Base-by-base conservation (phyloP, 1,140 invertebrate genomes). In the Xylocopa sonorina region DNA sequence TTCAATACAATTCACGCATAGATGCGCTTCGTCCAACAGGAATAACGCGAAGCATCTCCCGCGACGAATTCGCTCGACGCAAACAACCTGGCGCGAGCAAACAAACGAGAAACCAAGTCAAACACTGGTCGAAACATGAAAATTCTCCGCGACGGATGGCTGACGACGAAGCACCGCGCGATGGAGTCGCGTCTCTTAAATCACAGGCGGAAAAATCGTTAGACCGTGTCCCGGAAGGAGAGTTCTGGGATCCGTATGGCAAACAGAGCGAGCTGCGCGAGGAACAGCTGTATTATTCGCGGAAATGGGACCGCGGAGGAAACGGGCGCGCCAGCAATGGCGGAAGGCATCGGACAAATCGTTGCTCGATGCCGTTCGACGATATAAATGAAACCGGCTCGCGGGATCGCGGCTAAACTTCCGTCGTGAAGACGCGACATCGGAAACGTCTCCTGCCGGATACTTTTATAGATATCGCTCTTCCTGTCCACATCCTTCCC, bases 341-440 rank as follows among this genome's bases (percentile, higher is more conserved):
- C 66, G 76, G 46, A 27, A 74, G 57, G 32, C 46, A 32, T 50
- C 50, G 72, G 58, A 76, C 43, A 55, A 57, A 80, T 84, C 57
- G 66, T 51, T 24, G 62, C 18, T 73, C 62, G 60, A 68, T 63
- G 50, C 57, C 55, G 67, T 50, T 60, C 60, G 46, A 43, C 43
- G 27, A 32, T 80, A 74, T 83, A 84, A 84, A 84, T 84, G 79
- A 83, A 84, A 79, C 68, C 51, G 34, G 24, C 29, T 24, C 46
- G 46, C 34, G 67, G 51, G n/a, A 62, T 63, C 63, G n/a, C 48
- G 24, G 51, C 16, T 55, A n/a, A 74, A 79, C 6, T 79, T 79
- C 53, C 48, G 74, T 66, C 60, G 72, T 43, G 32, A 66, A 51
- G 60, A 66, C 27, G n/a, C 57, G 69, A 60, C 46, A 72, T 48